Evolutionary conservation across 2,888 invertebrate genomes (phyloP).

Genomic region (Cactoblastis cactorum): DNA sequence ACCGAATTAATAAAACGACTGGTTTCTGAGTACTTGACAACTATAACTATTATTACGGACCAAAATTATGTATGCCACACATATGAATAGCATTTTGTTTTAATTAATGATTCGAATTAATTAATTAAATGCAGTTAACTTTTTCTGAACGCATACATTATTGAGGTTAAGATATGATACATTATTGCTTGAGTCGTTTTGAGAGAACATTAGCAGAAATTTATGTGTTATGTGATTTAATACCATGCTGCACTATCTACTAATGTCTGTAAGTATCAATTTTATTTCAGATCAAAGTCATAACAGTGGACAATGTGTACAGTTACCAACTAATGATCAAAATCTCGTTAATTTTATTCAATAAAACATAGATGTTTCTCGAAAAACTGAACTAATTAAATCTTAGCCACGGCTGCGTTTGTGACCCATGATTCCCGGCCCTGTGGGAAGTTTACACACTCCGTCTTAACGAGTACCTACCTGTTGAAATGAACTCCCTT

Average conservation of each 20-base stretch:
- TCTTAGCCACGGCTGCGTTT: too few relatives aligned
- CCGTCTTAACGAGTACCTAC: too few relatives aligned
- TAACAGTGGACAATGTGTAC: background rate
- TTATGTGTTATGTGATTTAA: slow-evolving; percentile 14
- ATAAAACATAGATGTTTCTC: too few relatives aligned
- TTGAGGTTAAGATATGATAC: slow-evolving; percentile 11
- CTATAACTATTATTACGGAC: slow-evolving; percentile 10
- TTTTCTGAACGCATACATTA: slow-evolving; percentile 5
- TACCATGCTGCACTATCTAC: background rate
- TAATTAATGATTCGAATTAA: slow-evolving; percentile 13
- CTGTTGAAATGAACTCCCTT: too few relatives aligned
- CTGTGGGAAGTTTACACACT: too few relatives aligned
- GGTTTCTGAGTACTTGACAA: slow-evolving; percentile 8
- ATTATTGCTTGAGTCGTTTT: slow-evolving; percentile 6
- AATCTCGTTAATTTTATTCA: too few relatives aligned
- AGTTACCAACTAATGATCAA: background rate
- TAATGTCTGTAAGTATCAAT: background rate
- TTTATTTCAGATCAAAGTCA: slow-evolving; percentile 5
- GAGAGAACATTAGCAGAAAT: slow-evolving; percentile 8
- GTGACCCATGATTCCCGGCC: too few relatives aligned
- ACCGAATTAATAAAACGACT: slow-evolving; percentile 11
- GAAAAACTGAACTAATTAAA: too few relatives aligned
- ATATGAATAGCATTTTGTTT: slow-evolving; percentile 9
- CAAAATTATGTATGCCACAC: slow-evolving; percentile 8
- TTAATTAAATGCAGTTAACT: slow-evolving; percentile 14